These are phyloP conservation scores for Diplosoma virens DNA, from an alignment of 23 tunicate genomes.

Conservation along the genomic window DNA sequence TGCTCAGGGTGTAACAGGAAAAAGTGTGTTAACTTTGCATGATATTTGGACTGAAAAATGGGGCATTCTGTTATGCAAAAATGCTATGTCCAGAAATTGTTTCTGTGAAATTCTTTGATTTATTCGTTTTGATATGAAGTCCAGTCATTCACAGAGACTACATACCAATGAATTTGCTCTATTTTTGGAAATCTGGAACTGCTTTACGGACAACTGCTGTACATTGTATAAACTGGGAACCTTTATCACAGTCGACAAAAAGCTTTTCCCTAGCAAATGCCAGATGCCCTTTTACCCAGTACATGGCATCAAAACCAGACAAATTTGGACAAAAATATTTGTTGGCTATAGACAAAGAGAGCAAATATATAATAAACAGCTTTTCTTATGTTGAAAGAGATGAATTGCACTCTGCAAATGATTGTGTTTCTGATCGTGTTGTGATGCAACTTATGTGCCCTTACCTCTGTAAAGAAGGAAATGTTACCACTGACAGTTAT, in stretches of 20 bases:
- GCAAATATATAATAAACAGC: background rate
- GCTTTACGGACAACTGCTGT: slow-evolving; percentile 1
- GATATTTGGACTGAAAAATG: slow-evolving; percentile 28
- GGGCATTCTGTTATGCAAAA: slow-evolving; percentile 22
- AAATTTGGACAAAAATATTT: background rate
- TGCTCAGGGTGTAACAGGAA: slow-evolving; percentile 21
- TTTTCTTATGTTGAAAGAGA: background rate
- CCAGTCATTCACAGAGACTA: slow-evolving; percentile 5
- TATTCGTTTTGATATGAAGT: background rate
- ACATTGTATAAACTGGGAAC: slow-evolving; percentile 3
- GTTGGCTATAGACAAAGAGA: background rate
- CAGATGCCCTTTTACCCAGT: background rate
- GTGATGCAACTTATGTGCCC: background rate
- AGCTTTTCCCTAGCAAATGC: slow-evolving; percentile 12
- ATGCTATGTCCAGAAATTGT: slow-evolving; percentile 27
- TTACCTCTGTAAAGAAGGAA: background rate
- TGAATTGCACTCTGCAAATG: background rate
- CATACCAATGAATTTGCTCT: slow-evolving; percentile 1
- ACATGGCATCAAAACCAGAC: slow-evolving; percentile 10
- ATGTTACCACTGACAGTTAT: background rate
- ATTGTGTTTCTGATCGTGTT: background rate
- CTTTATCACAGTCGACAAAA: slow-evolving; percentile 8
- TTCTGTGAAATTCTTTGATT: background rate
- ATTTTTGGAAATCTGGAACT: background rate
- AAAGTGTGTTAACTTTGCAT: slow-evolving; percentile 24